phyloP scores from a whole-genome alignment of 35 echinoderm and acorn worm species.

The Apostichopus parvimensis region DNA sequence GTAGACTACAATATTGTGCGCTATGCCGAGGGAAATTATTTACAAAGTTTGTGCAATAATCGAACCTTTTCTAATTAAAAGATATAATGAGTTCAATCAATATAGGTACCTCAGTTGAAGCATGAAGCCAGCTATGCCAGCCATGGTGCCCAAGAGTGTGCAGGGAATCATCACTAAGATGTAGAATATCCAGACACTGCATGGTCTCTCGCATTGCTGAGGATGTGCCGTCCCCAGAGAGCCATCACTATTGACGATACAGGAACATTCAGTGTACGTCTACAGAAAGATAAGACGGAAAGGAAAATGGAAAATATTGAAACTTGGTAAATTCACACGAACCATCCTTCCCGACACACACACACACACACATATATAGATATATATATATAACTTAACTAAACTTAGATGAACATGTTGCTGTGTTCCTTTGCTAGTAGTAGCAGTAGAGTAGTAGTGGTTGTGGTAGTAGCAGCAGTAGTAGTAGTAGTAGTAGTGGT shows the following conservation, averaged over 20 bases:
- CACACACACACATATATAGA: no score
- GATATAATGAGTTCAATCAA: not conserved
- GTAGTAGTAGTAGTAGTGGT: no score
- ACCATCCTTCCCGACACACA: no score
- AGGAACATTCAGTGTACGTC: slow-evolving; percentile 39
- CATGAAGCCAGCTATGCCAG: slow-evolving; percentile 31
- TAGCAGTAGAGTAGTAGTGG: no score
- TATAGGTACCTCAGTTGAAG: slow-evolving; percentile 26
- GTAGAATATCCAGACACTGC: slow-evolving; percentile 22
- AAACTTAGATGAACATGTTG: not conserved
- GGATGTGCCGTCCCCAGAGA: not conserved
- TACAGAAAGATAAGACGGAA: not conserved
- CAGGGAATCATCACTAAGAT: not conserved
- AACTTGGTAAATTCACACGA: no score
- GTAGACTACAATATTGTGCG: no score
- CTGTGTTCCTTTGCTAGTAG: no score
- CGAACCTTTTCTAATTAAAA: not conserved
- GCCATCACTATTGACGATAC: not conserved
- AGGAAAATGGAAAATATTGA: no score
- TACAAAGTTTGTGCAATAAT: not conserved
- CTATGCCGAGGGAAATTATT: no score
- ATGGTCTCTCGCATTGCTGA: not conserved
- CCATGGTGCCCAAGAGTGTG: slow-evolving; percentile 40
- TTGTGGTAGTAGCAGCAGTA: no score
- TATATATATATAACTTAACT: no score